Evolutionary conservation across 2,797 vertebrate genomes (phyloP).

Genomic region (Argentina silus): DNA sequence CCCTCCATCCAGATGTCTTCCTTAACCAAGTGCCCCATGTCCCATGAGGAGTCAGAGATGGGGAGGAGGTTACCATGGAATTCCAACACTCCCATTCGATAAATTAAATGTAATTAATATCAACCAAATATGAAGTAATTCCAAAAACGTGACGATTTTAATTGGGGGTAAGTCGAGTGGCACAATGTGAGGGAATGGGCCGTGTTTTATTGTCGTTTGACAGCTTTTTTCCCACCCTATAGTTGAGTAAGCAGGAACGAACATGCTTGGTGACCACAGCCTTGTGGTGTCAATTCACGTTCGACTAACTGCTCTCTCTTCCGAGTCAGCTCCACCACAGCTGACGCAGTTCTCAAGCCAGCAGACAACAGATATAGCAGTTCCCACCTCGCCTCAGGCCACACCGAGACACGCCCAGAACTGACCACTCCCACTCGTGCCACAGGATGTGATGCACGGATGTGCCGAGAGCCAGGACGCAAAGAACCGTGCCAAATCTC

Average conservation of each 20-base stretch:
- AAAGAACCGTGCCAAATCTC: not conserved
- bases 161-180: not conserved
- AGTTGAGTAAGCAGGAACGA: constrained; percentile 2
- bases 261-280: constrained; percentile 2
- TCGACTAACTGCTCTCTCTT: not conserved
- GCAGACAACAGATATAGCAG: not conserved
- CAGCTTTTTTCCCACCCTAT: not conserved
- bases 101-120: constrained; percentile 4
- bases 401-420: not conserved
- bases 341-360: not conserved
- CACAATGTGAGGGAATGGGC: not conserved
- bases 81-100: not conserved
- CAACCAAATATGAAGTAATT: not conserved
- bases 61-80: not conserved
- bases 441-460: constrained; percentile 1
- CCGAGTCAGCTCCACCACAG: constrained; percentile 5
- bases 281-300: not conserved
- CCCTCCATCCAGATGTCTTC: constrained; percentile 53
- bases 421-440: not conserved
- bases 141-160: not conserved
- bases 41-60: constrained; percentile 45
- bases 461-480: not conserved
- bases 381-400: not conserved
- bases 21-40: constrained; percentile 32
- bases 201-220: not conserved